Conservation (phyloP, 2,113 vertebrate species). For the Riparia riparia region DNA sequence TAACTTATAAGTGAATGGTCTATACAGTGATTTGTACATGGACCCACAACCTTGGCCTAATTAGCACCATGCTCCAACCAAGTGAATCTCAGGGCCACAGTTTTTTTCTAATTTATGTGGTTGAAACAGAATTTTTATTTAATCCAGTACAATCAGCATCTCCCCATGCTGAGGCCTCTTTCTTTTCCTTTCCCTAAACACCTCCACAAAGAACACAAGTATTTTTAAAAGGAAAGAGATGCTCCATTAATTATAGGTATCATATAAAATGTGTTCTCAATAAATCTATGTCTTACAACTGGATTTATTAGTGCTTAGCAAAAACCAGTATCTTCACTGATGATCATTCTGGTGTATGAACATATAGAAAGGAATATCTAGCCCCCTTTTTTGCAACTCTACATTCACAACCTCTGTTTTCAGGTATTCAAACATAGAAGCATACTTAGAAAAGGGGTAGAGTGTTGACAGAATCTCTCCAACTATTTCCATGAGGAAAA, state of each 20-base stretch:
- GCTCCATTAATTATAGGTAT: neutral
- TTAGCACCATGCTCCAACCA: neutral
- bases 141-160: neutral
- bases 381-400: neutral
- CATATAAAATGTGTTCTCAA: neutral
- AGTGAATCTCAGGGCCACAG: neutral
- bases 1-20: neutral
- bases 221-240: neutral
- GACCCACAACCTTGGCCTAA: neutral
- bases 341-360: neutral
- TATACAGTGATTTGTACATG: neutral
- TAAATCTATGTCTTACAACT: neutral
- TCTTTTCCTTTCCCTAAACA: neutral
- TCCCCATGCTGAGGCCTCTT: fast-evolving
- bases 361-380: neutral
- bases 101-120: neutral
- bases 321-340: neutral
- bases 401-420: neutral
- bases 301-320: neutral
- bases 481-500: neutral
- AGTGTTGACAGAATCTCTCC: neutral
- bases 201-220: neutral
- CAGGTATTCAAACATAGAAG: neutral
- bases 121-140: neutral
- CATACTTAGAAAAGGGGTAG: neutral